These are phyloP conservation scores for Falco columbarius DNA, from an alignment of 2,797 vertebrate genomes.

Conservation along the genomic window DNA sequence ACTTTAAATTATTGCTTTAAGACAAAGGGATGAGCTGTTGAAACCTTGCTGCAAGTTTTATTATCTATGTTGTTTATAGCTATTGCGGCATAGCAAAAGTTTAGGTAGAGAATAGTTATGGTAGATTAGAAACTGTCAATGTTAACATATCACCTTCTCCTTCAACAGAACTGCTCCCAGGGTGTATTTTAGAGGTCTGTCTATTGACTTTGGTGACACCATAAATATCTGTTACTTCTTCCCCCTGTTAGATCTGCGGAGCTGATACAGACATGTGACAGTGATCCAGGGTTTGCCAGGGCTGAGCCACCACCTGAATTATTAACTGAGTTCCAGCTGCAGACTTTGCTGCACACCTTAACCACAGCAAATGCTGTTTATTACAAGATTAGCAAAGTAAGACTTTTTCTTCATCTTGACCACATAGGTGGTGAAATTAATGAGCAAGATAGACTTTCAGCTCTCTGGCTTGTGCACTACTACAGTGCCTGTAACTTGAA, in stretches of 20 bases:
- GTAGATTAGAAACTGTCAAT: conserved; percentile 21
- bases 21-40: conserved; percentile 23
- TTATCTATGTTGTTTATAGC: conserved; percentile 33
- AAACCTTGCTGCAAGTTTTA: conserved; percentile 15
- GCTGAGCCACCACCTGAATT: conserved; percentile 13
- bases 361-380: background rate
- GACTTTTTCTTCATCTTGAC: background rate
- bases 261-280: conserved; percentile 1
- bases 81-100: background rate
- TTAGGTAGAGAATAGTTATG: conserved; percentile 32
- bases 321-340: background rate
- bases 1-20: conserved; percentile 30
- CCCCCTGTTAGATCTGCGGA: background rate
- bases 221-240: conserved; percentile 45
- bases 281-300: background rate
- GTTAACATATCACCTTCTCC: conserved; percentile 44
- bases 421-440: background rate
- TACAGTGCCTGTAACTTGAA: background rate
- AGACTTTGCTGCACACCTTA: background rate
- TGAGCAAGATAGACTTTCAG: background rate
- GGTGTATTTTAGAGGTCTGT: conserved; percentile 41
- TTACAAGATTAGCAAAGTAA: background rate
- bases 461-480: background rate
- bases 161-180: conserved; percentile 16
- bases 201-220: conserved; percentile 26